phyloP scores from a whole-genome alignment of 2,888 invertebrate genomes.

The Drosophila macrospina region DNA sequence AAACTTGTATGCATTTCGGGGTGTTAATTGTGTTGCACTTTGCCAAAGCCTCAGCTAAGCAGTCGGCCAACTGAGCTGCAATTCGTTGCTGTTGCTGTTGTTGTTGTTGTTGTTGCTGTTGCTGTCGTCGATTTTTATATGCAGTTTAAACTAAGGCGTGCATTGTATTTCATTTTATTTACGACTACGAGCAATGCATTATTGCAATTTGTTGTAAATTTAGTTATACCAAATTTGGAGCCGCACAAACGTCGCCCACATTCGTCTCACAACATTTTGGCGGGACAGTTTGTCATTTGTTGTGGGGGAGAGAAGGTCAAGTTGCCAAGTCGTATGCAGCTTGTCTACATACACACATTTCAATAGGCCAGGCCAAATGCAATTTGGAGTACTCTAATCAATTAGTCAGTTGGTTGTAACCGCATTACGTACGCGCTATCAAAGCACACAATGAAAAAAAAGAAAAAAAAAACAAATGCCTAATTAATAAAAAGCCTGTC shows the following conservation, averaged over 20 bases:
- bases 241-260: conserved; percentile 67
- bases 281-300: conserved; percentile 51
- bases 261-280: conserved; percentile 23
- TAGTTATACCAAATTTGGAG: conserved; percentile 73
- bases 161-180: conserved; percentile 61
- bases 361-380: conserved; percentile 30
- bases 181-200: conserved; percentile 32
- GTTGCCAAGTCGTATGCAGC: conserved; percentile 12
- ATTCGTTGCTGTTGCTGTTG: conserved; percentile 22
- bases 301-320: conserved; percentile 34
- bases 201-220: conserved; percentile 77
- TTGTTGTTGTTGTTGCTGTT: conserved; percentile 13
- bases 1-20: conserved; percentile 64
- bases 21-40: conserved; percentile 80
- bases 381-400: conserved; percentile 46
- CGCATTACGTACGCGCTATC: conserved; percentile 50
- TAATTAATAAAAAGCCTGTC: conserved; percentile 72
- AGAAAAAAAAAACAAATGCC: conserved; percentile 36
- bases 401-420: conserved; percentile 50
- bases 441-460: conserved; percentile 48
- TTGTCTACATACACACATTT: neutral
- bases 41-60: conserved; percentile 45
- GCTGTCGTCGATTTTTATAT: neutral
- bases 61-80: conserved; percentile 23
- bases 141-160: conserved; percentile 62